Evolutionary conservation across 2,113 vertebrate species (phyloP).

Genomic region (Pogona vitticeps): DNA sequence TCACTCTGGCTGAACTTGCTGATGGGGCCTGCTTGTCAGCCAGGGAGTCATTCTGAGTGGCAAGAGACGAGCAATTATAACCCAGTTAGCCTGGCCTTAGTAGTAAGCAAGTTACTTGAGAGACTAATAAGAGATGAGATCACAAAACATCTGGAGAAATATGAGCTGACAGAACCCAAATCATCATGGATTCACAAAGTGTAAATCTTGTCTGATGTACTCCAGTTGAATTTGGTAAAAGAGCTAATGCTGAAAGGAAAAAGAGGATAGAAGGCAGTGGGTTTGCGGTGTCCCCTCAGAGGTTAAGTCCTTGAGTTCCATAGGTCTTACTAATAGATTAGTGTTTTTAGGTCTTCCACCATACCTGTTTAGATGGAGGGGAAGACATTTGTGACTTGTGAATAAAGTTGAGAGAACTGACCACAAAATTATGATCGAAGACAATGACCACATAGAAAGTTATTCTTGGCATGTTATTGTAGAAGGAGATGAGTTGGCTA

Average conservation of each 20-base stretch:
- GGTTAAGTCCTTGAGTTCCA: neutral
- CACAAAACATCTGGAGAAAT: constrained; percentile 73
- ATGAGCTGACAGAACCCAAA: constrained; percentile 62
- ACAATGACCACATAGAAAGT: neutral
- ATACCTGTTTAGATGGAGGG: constrained; percentile 30
- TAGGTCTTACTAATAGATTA: neutral
- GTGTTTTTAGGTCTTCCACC: no score
- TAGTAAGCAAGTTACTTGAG: constrained; percentile 64
- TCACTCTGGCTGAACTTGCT: constrained; percentile 71
- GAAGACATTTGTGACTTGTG: constrained; percentile 26
- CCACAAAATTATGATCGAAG: constrained; percentile 18
- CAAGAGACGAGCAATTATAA: constrained; percentile 59
- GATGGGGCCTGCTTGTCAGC: constrained; percentile 53
- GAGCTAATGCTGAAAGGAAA: constrained; percentile 52
- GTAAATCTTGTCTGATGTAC: constrained; percentile 65
- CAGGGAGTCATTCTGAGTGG: constrained; percentile 62
- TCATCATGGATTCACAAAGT: constrained; percentile 58
- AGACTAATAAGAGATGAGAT: constrained; percentile 70
- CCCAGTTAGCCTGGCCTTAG: constrained; percentile 55
- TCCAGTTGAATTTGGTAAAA: constrained; percentile 15
- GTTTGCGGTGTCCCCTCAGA: neutral
- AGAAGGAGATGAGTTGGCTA: constrained; percentile 28
- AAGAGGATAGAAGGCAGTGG: constrained; percentile 33
- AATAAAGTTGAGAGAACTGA: constrained; percentile 21
- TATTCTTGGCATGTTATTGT: constrained; percentile 24